Evolutionary conservation across 2,113 vertebrate genomes (phyloP), one percentile per base, ranked within the genome.

Genomic region (Arizona elegans): DNA sequence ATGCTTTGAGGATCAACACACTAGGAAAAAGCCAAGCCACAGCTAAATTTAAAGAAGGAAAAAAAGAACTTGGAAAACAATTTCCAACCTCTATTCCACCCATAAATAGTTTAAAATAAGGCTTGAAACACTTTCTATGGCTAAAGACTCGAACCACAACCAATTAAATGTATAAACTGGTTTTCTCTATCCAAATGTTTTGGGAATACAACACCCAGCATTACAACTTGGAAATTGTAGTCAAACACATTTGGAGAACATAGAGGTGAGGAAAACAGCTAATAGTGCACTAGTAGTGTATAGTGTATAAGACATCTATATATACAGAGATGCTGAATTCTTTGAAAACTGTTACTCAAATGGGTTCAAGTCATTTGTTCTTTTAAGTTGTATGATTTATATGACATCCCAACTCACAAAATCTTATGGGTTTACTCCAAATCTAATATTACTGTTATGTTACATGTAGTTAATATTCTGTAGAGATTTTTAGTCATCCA

Each of bases 1-100:
- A 96, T 95, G 62, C 81, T 92, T 85, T 93, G 95, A 95, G 91
- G 96, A 97, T 97, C 96, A 97, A 97, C 96, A 93, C 70, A 95
- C 96, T 96, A 91, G 91, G 94, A 91, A 92, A 86, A 11, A 96
- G 96, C 94, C 95, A 97, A 96, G 91, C 96, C 96, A 96, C 96
- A 97, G 95, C 2, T 38, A 96, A 95, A 96, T 91, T 94, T 96
- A 95, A 95, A 96, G 85, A 91, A 59, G 91, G 96, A 96, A 96
- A 96, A 96, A 96, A 95, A 56, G 10, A 95, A 55, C 90, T 96
- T 96, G 93, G 95, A 96, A 95, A 97, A 95, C 92, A 95, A 96
- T 97, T 96, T 94, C 93, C 47, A 96, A 95, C 56, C 89, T 96
- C 92, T 93, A 93, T 92, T 96, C 93, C 89, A 62, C 93, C 93